phyloP scores from a whole-genome alignment of 2,888 invertebrate genomes.

The Imbricaverruca yamaguchii region DNA sequence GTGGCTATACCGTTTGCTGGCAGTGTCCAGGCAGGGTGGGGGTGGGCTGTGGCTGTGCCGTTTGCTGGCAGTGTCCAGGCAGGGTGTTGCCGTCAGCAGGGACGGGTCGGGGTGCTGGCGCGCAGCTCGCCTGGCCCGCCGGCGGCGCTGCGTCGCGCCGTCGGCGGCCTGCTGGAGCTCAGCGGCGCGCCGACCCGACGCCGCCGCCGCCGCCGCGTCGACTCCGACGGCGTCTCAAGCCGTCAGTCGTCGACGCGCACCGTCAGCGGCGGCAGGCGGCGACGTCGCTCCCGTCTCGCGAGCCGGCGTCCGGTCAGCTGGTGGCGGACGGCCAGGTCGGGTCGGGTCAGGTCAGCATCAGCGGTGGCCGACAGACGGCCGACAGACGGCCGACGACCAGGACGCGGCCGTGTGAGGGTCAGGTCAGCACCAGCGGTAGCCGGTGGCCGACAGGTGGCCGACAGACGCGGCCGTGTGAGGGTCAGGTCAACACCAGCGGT shows the following conservation, averaged over 20 bases:
- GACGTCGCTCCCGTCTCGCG: neutral
- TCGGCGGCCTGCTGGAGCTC: neutral
- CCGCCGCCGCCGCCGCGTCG: neutral
- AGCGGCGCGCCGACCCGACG: neutral
- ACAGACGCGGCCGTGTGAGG: neutral
- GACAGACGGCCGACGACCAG: too few relatives aligned
- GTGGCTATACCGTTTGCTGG: too few relatives aligned
- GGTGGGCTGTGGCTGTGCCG: too few relatives aligned
- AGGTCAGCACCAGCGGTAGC: too few relatives aligned
- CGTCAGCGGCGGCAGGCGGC: neutral
- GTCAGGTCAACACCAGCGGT: neutral
- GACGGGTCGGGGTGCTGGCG: neutral
- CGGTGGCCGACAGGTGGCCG: neutral
- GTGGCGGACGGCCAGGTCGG: neutral
- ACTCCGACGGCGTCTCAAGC: conserved; percentile 9
- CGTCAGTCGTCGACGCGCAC: neutral
- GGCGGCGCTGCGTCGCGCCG: neutral
- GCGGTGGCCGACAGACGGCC: neutral
- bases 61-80: too few relatives aligned
- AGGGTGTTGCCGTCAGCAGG: neutral
- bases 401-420: neutral
- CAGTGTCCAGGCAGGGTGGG: too few relatives aligned
- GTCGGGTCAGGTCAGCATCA: neutral
- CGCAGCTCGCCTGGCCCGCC: too few relatives aligned
- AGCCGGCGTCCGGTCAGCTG: neutral